phyloP scores from a whole-genome alignment of 1,140 invertebrate genomes.

The Bombus confusus region DNA sequence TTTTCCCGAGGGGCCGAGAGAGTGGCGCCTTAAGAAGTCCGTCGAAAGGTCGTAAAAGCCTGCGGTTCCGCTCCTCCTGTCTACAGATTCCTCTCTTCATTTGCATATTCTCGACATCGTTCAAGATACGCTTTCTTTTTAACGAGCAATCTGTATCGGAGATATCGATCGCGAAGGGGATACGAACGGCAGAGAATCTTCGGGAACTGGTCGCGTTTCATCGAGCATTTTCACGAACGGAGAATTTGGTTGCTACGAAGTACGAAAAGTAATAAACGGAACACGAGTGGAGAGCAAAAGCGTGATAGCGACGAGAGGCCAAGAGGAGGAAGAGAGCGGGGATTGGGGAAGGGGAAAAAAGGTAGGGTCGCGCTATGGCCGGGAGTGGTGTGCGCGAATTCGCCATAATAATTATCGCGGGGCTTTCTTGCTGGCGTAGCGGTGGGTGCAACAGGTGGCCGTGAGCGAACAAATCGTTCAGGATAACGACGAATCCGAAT shows the following conservation, averaged over 20 bases:
- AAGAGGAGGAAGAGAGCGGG: not conserved
- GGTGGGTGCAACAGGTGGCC: constrained; percentile 61
- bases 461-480: constrained; percentile 65
- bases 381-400: constrained; percentile 34
- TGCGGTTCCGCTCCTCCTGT: not conserved
- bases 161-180: too few species aligned
- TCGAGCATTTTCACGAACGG: too few species aligned
- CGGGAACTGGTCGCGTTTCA: too few species aligned
- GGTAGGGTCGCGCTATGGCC: constrained; percentile 11
- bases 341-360: not conserved
- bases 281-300: too few species aligned
- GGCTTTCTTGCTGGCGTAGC: constrained; percentile 47
- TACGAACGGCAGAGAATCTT: too few species aligned
- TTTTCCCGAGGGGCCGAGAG: not conserved
- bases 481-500: constrained; percentile 64
- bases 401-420: constrained; percentile 61
- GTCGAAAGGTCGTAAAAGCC: constrained; percentile 18
- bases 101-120: not conserved
- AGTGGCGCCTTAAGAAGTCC: not conserved
- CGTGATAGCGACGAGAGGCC: not conserved
- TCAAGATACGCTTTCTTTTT: not conserved
- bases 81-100: not conserved
- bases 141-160: too few species aligned
- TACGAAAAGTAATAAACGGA: too few species aligned
- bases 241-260: too few species aligned